These are phyloP conservation scores for Tetramorium simillimum DNA, from an alignment of 1,140 invertebrate species.

Conservation along the genomic window DNA sequence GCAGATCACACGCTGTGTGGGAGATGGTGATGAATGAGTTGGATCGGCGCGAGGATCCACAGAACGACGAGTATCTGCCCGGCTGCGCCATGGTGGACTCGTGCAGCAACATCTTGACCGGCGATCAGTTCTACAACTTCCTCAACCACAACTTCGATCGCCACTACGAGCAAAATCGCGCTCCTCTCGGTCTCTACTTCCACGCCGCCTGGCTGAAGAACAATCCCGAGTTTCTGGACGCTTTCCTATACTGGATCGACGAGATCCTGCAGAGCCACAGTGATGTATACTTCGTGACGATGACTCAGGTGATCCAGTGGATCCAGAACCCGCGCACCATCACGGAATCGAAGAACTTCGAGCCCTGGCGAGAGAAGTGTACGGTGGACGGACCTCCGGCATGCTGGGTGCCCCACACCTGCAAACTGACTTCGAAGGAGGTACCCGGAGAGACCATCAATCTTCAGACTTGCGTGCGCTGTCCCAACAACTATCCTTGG, in stretches of 20 bases:
- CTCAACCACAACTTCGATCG: slow-evolving; percentile 98
- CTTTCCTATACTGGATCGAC: slow-evolving; percentile 97
- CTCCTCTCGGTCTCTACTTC: slow-evolving; percentile 97
- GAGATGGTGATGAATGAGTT: slow-evolving; percentile 99
- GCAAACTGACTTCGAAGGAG: slow-evolving; percentile 96
- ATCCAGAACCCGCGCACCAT: slow-evolving; percentile 96
- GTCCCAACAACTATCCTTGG: slow-evolving; percentile 98
- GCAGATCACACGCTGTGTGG: slow-evolving; percentile 94
- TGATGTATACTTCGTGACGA: slow-evolving; percentile 98
- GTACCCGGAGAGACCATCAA: slow-evolving; percentile 97
- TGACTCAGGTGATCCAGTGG: slow-evolving; percentile 98
- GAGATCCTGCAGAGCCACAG: slow-evolving; percentile 94
- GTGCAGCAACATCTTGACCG: slow-evolving; percentile 96
- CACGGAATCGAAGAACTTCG: slow-evolving; percentile 95
- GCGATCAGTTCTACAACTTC: slow-evolving; percentile 98
- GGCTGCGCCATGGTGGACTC: slow-evolving; percentile 99
- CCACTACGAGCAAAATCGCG: slow-evolving; percentile 97
- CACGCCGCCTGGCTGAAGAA: slow-evolving; percentile 98
- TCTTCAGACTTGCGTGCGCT: slow-evolving; percentile 96
- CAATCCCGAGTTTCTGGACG: slow-evolving; percentile 96
- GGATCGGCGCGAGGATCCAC: slow-evolving; percentile 96
- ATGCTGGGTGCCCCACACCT: slow-evolving; percentile 95
- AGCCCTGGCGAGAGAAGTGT: slow-evolving; percentile 97
- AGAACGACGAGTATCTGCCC: slow-evolving; percentile 95
- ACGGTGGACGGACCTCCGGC: slow-evolving; percentile 91